A percentile compares a stretch with the other conserved stretches of the same genome.
phyloP scores from a whole-genome alignment of 2,113 vertebrate genomes.

The Apaloderma vittatum region DNA sequence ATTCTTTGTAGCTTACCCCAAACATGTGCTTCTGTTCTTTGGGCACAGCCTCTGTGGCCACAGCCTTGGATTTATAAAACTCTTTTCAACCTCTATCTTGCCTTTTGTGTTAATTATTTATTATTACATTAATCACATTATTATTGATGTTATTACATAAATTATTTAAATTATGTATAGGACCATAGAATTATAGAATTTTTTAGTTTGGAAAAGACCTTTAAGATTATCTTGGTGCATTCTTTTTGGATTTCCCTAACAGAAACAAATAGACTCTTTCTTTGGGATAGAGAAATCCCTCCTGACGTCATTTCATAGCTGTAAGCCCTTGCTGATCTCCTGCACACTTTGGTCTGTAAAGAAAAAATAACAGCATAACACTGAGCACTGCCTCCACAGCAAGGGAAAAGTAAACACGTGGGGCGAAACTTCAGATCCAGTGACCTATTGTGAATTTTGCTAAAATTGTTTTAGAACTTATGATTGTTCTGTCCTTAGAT shows the following conservation, averaged over 20 bases:
- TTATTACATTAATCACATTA: neutral
- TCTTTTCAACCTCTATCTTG: neutral
- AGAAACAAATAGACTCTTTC: neutral
- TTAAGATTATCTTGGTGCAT: too few relatives aligned
- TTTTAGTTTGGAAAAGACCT: too few relatives aligned
- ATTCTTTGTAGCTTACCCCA: neutral
- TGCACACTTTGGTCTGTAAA: neutral
- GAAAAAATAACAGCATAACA: neutral
- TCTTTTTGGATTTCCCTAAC: neutral
- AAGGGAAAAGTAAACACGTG: neutral
- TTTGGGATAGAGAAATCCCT: neutral
- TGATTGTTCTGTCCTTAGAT: slow-evolving; percentile 54
- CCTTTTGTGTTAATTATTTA: neutral
- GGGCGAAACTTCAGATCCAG: neutral
- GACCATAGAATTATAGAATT: too few relatives aligned
- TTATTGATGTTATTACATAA: neutral
- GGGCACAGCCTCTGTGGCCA: neutral
- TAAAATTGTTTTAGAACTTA: neutral
- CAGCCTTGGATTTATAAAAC: neutral
- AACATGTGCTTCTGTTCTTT: neutral
- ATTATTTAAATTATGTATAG: neutral
- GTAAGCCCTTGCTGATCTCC: neutral
- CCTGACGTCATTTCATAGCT: neutral
- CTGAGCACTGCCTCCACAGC: neutral
- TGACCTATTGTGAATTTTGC: neutral